These are phyloP conservation scores for Steinernema hermaphroditum DNA, from an alignment of 2,888 invertebrate genomes.

Conservation along the genomic window DNA sequence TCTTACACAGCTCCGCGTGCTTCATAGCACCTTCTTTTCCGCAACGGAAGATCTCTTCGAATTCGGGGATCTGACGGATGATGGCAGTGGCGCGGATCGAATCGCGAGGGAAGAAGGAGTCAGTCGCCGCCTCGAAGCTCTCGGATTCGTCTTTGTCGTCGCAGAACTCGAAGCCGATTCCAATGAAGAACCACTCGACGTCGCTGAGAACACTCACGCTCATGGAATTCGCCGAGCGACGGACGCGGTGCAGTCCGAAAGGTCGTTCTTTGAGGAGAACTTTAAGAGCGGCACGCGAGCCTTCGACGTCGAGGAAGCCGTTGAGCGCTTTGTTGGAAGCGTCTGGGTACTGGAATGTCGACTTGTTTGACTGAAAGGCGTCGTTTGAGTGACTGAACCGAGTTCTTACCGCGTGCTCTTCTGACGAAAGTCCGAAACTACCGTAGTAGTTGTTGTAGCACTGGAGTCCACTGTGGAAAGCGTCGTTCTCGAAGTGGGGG, in stretches of 20 bases:
- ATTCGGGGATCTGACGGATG: neutral
- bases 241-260: neutral
- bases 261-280: neutral
- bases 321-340: neutral
- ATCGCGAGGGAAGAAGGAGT: neutral
- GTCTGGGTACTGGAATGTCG: neutral
- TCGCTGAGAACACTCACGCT: conserved; percentile 12
- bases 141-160: neutral
- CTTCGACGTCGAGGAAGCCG: neutral
- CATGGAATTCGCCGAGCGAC: neutral
- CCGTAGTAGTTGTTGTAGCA: neutral
- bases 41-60: neutral
- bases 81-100: neutral
- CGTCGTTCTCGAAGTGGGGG: neutral
- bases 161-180: neutral
- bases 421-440: neutral
- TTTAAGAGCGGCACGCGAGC: neutral
- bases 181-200: conserved; percentile 5
- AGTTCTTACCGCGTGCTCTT: neutral
- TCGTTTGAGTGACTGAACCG: neutral
- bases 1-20: no score
- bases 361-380: neutral
- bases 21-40: neutral
- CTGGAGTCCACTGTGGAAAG: neutral
- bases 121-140: neutral